phyloP scores from a whole-genome alignment of 1,140 invertebrate genomes.

The Ceratina japonica region DNA sequence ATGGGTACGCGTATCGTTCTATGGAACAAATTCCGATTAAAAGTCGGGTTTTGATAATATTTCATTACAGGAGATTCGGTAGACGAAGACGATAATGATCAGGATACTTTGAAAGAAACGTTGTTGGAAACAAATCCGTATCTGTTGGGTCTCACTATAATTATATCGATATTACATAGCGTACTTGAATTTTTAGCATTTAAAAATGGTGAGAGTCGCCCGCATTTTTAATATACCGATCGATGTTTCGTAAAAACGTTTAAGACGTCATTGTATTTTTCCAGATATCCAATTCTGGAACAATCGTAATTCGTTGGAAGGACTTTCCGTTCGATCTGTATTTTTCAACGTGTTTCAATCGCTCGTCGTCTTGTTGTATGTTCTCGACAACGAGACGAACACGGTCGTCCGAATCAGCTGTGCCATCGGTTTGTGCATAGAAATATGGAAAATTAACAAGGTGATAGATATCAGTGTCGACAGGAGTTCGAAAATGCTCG shows the following conservation, averaged over 20 bases:
- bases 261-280: slow-evolving; percentile 60
- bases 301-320: slow-evolving; percentile 97
- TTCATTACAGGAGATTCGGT: slow-evolving; percentile 72
- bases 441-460: slow-evolving; percentile 99
- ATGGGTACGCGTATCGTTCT: slow-evolving; percentile 66
- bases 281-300: slow-evolving; percentile 99
- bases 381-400: slow-evolving; percentile 99
- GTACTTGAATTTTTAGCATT: slow-evolving; percentile 99
- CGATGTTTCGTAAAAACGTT: background rate
- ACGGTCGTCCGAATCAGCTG: slow-evolving; percentile 95
- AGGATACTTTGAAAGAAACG: slow-evolving; percentile 98
- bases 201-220: slow-evolving; percentile 91
- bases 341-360: slow-evolving; percentile 99
- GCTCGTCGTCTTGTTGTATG: slow-evolving; percentile 95
- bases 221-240: background rate
- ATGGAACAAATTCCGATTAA: background rate
- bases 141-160: slow-evolving; percentile 93
- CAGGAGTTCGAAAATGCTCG: slow-evolving; percentile 85
- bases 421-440: slow-evolving; percentile 96
- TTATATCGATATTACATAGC: slow-evolving; percentile 97
- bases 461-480: slow-evolving; percentile 93
- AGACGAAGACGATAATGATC: slow-evolving; percentile 93
- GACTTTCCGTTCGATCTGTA: slow-evolving; percentile 98
- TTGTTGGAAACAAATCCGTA: slow-evolving; percentile 98
- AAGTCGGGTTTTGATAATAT: background rate